These are phyloP conservation scores for Oligia strigilis DNA, from an alignment of 2,888 invertebrate genomes.

Conservation along the genomic window DNA sequence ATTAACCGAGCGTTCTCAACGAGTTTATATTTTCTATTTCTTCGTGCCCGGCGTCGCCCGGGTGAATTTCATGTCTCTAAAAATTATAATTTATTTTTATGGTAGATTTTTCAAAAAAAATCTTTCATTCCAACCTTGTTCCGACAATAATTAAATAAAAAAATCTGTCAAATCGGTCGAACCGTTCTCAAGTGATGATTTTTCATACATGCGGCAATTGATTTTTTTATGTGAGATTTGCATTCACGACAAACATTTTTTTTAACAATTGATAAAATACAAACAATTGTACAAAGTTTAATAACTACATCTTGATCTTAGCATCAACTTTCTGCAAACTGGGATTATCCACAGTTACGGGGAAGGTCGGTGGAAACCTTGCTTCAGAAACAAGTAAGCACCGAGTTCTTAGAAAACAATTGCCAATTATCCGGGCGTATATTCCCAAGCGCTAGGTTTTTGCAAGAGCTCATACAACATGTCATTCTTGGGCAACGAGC, in stretches of 20 bases:
- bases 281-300: conserved; percentile 4
- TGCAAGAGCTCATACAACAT: conserved; percentile 71
- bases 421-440: conserved; percentile 72
- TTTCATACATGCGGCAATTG: too few relatives aligned
- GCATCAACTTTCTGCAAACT: conserved; percentile 35
- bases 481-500: conserved; percentile 77
- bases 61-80: not conserved
- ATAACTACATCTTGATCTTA: conserved; percentile 15
- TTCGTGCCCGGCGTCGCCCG: not conserved
- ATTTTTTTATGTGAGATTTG: too few relatives aligned
- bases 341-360: conserved; percentile 40
- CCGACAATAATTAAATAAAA: not conserved
- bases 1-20: conserved; percentile 39
- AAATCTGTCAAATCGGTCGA: too few relatives aligned
- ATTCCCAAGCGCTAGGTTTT: conserved; percentile 76
- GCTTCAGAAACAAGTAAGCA: conserved; percentile 57
- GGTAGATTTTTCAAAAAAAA: not conserved
- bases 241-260: not conserved
- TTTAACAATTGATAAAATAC: too few relatives aligned
- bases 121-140: not conserved
- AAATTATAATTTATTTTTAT: too few relatives aligned
- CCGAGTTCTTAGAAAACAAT: conserved; percentile 73
- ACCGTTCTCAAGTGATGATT: too few relatives aligned
- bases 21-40: conserved; percentile 22
- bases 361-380: conserved; percentile 48